Percentiles rank a stretch among this genome's conserved stretches.
These are phyloP conservation scores for Benitochromis conjunctus DNA, from an alignment of 2,113 vertebrate species.

Conservation along the genomic window DNA sequence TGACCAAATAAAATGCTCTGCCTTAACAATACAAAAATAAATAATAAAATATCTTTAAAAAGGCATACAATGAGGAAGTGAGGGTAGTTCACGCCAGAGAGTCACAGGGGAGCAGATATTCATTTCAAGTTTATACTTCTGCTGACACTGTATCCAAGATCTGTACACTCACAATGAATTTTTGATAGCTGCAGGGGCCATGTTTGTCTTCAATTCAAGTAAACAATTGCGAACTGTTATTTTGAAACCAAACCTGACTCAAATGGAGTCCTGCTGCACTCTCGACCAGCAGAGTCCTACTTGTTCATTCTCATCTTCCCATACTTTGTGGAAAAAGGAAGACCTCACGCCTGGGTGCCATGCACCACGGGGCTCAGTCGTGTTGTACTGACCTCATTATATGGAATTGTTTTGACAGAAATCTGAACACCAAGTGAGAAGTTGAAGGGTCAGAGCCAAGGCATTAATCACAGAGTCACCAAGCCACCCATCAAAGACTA, in stretches of 20 bases:
- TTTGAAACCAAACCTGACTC: conserved; percentile 17
- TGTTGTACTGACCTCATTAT: not conserved
- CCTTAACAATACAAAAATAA: not conserved
- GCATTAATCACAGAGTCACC: not conserved
- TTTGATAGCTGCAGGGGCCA: conserved; percentile 7
- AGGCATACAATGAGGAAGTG: not conserved
- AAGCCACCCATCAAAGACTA: not conserved
- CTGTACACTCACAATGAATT: not conserved
- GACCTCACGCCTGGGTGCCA: not conserved
- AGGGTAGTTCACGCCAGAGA: not conserved
- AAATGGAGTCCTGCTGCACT: not conserved
- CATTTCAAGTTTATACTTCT: not conserved
- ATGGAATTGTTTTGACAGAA: not conserved
- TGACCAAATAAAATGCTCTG: too few relatives aligned
- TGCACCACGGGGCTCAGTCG: not conserved
- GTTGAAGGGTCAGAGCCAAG: not conserved
- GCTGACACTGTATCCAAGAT: not conserved
- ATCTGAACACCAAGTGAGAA: not conserved
- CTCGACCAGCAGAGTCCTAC: not conserved
- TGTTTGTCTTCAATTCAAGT: not conserved
- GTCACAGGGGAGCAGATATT: not conserved
- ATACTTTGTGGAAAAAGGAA: conserved; percentile 14
- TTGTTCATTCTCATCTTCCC: conserved; percentile 19
- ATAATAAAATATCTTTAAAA: not conserved
- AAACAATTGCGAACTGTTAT: not conserved